Conservation (phyloP, 2,797 vertebrate species). For the Clamator glandarius region DNA sequence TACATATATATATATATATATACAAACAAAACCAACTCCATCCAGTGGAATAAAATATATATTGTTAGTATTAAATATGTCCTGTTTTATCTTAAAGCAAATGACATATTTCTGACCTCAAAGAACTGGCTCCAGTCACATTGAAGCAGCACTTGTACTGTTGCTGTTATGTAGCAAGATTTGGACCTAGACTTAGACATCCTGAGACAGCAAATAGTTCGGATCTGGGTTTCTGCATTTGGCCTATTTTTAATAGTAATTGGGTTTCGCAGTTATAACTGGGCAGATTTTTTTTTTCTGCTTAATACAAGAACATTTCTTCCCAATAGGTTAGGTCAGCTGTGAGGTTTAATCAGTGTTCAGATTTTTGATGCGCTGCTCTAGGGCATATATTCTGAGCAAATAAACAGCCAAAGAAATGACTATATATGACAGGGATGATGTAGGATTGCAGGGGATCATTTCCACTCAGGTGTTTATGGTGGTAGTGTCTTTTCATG, state of each 20-base stretch:
- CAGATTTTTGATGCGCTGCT: slow-evolving; percentile 36
- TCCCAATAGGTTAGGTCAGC: slow-evolving; percentile 62
- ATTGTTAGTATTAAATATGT: slow-evolving; percentile 6
- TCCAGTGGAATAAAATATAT: background rate
- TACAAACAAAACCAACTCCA: background rate
- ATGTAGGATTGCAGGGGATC: slow-evolving; percentile 50
- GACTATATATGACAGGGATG: slow-evolving; percentile 12
- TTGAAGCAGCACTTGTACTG: background rate
- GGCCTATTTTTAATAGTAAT: slow-evolving; percentile 19
- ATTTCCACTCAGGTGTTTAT: slow-evolving; percentile 60
- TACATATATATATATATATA: no score
- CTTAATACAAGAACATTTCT: slow-evolving; percentile 48
- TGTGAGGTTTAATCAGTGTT: slow-evolving; percentile 68
- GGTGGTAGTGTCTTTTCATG: slow-evolving; percentile 52
- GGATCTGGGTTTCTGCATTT: background rate
- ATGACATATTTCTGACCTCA: slow-evolving; percentile 16
- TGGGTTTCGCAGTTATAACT: slow-evolving; percentile 15
- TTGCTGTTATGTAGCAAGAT: background rate
- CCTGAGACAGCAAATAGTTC: background rate
- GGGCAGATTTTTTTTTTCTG: background rate
- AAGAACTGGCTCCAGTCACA: background rate
- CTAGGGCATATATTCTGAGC: slow-evolving; percentile 47
- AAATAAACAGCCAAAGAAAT: slow-evolving; percentile 49
- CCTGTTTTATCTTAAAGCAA: background rate
- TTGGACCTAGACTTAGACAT: background rate